Evolutionary conservation across 2,888 invertebrate genomes (phyloP).

Genomic region (Aricia artaxerxes): DNA sequence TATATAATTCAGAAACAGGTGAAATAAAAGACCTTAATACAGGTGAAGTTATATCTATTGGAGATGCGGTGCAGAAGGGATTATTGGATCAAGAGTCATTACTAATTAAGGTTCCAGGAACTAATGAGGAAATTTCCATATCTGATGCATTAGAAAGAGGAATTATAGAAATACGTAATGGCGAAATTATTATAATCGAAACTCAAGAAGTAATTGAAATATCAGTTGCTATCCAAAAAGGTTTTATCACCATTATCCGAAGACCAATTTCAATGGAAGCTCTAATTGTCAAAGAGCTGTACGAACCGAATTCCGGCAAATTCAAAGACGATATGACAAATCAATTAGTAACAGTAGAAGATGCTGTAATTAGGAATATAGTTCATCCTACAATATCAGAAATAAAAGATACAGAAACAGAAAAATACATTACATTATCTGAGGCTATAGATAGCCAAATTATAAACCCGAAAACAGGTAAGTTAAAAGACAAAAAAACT

Average conservation of each 20-base stretch:
- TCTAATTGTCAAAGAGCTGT: slow-evolving; percentile 85
- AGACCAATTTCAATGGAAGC: slow-evolving; percentile 90
- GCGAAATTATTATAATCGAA: slow-evolving; percentile 85
- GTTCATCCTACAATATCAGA: slow-evolving; percentile 90
- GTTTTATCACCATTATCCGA: slow-evolving; percentile 84
- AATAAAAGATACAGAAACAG: slow-evolving; percentile 87
- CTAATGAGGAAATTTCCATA: slow-evolving; percentile 87
- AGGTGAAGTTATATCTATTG: slow-evolving; percentile 83
- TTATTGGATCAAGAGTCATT: slow-evolving; percentile 89
- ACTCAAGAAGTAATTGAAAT: slow-evolving; percentile 85
- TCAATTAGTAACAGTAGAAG: slow-evolving; percentile 85
- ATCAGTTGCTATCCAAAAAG: slow-evolving; percentile 85
- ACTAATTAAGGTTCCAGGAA: slow-evolving; percentile 86
- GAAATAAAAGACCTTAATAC: slow-evolving; percentile 82
- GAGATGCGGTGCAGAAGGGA: slow-evolving; percentile 88
- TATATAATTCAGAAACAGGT: slow-evolving; percentile 84
- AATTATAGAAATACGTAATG: slow-evolving; percentile 87
- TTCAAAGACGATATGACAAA: slow-evolving; percentile 87
- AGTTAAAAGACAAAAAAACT: slow-evolving; percentile 86
- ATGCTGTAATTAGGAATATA: slow-evolving; percentile 88
- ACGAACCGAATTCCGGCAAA: slow-evolving; percentile 85
- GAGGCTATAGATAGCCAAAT: slow-evolving; percentile 87
- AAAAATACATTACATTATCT: slow-evolving; percentile 85
- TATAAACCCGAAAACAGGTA: slow-evolving; percentile 85
- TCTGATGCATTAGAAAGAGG: slow-evolving; percentile 90